Evolutionary conservation across 2,113 vertebrate species (phyloP), one percentile per base, ranked within the genome.

Genomic region (Isichthys henryi): DNA sequence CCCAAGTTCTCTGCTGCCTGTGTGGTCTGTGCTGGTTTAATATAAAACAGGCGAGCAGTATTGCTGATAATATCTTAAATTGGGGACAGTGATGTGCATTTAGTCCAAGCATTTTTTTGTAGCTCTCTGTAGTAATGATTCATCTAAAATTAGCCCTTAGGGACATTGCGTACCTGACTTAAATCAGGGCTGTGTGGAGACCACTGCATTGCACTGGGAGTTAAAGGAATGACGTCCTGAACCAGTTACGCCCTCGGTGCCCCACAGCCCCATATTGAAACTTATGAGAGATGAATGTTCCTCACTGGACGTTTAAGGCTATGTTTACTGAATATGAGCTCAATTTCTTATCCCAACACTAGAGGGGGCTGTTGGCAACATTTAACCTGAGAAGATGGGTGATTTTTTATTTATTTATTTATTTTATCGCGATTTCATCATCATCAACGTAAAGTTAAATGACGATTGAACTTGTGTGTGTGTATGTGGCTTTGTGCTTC

Each of bases 111-210:
- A 39, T 80, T 80, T 77, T 70, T 80, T 80, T 80, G 35, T 70
- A 80, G 31, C 74, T 80, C 74, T 80, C 74, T 80, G 15, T 80
- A 39, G 74, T 80, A 80, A 80, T 80, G 74, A 80, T 39, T 80
- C 74, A 80, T 80, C 74, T 80, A 80, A 80, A 80, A 80, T 80
- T 39, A 80, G 74, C 74, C 74, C 74, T 80, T 80, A 19, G 74
- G 74, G 74, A 80, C 10, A 6, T 39, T 80, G 17, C 4, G 74
- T 80, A 80, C 74, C 74, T 80, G 74, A 80, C 74, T 80, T 80
- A 80, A 80, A 80, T 80, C 74, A 39, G 62, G 62, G 74, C 74
- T 43, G 74, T 43, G 31, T 19, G 35, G 74, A 80, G 74, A 80
- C 74, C 74, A 80, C 4, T 80, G 35, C 74, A 80, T 43, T 19